A percentile compares a stretch with the other conserved stretches of the same genome.
Conservation (phyloP, 2,113 vertebrate genomes). For the Phylloscopus whistleri region DNA sequence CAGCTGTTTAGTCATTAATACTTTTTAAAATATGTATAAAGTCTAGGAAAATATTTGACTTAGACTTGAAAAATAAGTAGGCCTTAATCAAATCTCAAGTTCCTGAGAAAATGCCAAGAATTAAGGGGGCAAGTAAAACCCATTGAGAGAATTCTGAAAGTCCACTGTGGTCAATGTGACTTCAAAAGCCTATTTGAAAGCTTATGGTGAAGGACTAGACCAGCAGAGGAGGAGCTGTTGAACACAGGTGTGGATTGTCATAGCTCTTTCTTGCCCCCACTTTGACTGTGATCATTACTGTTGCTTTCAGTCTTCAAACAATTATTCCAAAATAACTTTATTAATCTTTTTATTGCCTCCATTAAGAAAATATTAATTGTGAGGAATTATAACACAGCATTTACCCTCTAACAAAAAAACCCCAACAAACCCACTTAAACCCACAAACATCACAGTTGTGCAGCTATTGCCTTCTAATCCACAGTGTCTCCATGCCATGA, state of each 20-base stretch:
- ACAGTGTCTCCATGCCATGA: neutral
- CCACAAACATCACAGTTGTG: neutral
- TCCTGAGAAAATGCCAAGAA: neutral
- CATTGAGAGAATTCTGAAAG: neutral
- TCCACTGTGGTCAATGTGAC: neutral
- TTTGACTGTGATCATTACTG: neutral
- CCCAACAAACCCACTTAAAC: neutral
- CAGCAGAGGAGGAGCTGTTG: neutral
- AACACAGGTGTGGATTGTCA: neutral
- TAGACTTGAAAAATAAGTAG: neutral
- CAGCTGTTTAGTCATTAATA: neutral
- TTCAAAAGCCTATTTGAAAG: neutral
- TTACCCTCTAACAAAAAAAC: neutral
- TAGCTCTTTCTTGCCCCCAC: neutral
- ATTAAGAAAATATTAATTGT: neutral
- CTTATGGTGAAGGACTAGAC: neutral
- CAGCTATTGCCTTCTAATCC: neutral
- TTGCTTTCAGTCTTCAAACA: neutral
- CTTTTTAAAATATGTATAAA: neutral
- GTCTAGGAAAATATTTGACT: neutral
- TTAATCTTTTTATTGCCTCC: neutral
- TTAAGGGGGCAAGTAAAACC: neutral
- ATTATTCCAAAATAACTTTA: neutral
- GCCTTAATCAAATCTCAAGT: neutral
- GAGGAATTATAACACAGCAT: neutral